Evolutionary conservation across 2,888 invertebrate species (phyloP).

Genomic region (Acrobasis repandana): DNA sequence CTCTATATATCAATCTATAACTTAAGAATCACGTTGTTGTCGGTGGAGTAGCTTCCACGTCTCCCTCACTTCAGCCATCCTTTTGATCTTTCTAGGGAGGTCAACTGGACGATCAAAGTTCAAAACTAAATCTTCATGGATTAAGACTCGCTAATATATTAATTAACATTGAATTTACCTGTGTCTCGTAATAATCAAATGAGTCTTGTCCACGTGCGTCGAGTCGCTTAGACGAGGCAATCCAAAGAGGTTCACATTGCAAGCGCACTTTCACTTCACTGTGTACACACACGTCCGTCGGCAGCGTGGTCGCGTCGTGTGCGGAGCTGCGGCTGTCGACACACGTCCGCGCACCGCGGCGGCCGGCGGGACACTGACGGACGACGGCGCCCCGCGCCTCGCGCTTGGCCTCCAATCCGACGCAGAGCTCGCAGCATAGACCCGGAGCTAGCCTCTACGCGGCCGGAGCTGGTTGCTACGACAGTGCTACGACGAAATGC

Average conservation of each 20-base stretch:
- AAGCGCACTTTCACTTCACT: slow-evolving; percentile 22
- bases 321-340: neutral
- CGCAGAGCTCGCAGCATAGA: neutral
- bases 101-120: no score
- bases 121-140: no score
- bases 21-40: no score
- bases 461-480: slow-evolving; percentile 1
- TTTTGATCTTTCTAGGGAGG: no score
- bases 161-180: neutral
- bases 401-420: neutral
- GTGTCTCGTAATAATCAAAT: neutral
- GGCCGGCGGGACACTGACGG: slow-evolving; percentile 21
- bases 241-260: slow-evolving; percentile 19
- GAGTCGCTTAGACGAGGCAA: slow-evolving; percentile 4
- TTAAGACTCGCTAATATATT: no score
- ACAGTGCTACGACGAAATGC: neutral
- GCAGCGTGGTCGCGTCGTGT: neutral
- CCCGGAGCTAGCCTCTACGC: slow-evolving; percentile 3
- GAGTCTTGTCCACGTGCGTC: neutral
- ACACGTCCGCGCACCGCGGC: neutral
- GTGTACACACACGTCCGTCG: neutral
- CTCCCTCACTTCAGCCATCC: no score
- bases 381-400: slow-evolving; percentile 3
- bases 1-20: no score
- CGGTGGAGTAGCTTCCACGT: no score